Percentiles rank a stretch among this genome's conserved stretches.
These are phyloP conservation scores for Gobius niger DNA, from an alignment of 2,113 vertebrate species.

Conservation along the genomic window DNA sequence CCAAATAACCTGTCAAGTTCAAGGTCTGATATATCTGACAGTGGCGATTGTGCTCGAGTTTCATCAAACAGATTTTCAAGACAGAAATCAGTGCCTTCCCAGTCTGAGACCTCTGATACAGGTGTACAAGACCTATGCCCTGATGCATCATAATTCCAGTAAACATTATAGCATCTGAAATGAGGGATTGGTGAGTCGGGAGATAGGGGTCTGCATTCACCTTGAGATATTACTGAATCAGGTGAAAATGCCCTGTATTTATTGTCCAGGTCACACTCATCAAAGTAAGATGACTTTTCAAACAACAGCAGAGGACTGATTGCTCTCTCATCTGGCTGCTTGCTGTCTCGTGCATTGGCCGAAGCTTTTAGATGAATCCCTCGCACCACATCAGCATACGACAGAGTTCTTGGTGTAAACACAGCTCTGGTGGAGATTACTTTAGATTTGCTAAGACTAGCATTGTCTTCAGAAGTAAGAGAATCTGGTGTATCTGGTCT, in stretches of 20 bases:
- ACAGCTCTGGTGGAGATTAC: background rate
- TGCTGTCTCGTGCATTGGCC: no score
- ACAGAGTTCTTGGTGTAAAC: background rate
- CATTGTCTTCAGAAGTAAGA: background rate
- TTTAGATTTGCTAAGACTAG: background rate
- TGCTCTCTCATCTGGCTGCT: no score
- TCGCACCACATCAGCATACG: conserved; percentile 8
- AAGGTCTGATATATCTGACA: no score
- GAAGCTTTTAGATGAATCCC: background rate
- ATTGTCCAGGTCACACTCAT: background rate
- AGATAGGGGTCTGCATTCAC: conserved; percentile 17
- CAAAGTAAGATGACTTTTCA: no score
- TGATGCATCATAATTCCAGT: background rate
- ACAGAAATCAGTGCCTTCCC: conserved; percentile 16
- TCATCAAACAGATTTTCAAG: background rate
- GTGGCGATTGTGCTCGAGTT: no score
- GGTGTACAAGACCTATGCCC: conserved; percentile 12
- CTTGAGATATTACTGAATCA: conserved; percentile 12
- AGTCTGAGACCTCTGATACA: conserved; percentile 22
- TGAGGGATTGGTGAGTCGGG: conserved; percentile 46
- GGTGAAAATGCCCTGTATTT: conserved; percentile 1
- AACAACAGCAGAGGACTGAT: no score
- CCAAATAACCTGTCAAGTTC: no score
- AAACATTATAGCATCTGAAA: background rate
- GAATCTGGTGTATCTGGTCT: conserved; percentile 26